Evolutionary conservation across 1,140 invertebrate species (phyloP).

Genomic region (Psix sp.): DNA sequence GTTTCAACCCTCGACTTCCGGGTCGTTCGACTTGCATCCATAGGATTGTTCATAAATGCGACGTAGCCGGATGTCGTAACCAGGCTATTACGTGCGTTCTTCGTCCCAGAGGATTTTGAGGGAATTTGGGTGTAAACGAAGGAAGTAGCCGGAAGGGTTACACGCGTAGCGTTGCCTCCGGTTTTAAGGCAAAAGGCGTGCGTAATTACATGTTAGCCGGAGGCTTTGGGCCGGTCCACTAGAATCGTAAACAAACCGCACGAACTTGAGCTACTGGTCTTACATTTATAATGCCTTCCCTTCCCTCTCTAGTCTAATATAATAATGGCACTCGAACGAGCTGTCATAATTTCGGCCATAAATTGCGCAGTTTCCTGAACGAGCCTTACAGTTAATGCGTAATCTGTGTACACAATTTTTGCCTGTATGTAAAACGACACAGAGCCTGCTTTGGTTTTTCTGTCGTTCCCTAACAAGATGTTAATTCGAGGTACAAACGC

Average conservation of each 20-base stretch:
- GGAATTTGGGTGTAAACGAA: conserved; percentile 59
- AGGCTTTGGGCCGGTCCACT: conserved; percentile 63
- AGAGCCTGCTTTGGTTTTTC: too few species aligned
- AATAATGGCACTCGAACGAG: conserved; percentile 71
- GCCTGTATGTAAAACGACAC: not conserved
- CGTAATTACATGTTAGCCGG: conserved; percentile 76
- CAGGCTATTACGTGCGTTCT: conserved; percentile 60
- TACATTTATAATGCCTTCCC: conserved; percentile 71
- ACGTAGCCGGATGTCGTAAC: conserved; percentile 59
- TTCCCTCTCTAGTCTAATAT: conserved; percentile 63
- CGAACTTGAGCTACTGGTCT: conserved; percentile 73
- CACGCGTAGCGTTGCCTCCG: conserved; percentile 52
- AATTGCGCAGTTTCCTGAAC: conserved; percentile 64
- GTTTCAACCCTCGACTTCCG: conserved; percentile 26
- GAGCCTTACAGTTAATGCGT: conserved; percentile 21
- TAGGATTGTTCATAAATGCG: conserved; percentile 48
- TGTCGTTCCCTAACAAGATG: conserved; percentile 27
- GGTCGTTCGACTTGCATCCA: conserved; percentile 25
- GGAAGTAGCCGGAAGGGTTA: conserved; percentile 60
- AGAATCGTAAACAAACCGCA: conserved; percentile 73
- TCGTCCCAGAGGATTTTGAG: conserved; percentile 63
- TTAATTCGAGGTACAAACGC: conserved; percentile 41
- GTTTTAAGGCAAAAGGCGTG: conserved; percentile 62
- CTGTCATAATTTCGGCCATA: conserved; percentile 68
- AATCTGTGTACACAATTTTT: conserved; percentile 32